phyloP scores from a whole-genome alignment of 2,113 vertebrate genomes.

The Panthera tigris region DNA sequence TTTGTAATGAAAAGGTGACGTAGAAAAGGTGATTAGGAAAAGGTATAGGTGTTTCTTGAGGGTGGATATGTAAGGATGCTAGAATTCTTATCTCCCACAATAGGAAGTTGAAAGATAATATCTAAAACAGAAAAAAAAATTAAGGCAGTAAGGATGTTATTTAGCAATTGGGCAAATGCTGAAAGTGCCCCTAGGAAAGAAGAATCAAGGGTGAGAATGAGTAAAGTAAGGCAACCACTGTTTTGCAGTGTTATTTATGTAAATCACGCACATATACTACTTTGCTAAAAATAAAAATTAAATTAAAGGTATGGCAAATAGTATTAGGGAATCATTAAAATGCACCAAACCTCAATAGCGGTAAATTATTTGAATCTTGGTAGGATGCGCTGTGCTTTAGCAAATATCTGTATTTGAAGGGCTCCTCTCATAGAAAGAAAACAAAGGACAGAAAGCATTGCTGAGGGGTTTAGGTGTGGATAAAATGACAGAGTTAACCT shows the following conservation, averaged over 20 bases:
- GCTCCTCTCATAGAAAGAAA: background rate
- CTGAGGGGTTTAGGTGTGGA: background rate
- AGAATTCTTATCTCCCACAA: background rate
- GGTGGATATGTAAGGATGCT: background rate
- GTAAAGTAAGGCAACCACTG: background rate
- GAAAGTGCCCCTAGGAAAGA: slow-evolving; percentile 21
- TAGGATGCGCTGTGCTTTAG: background rate
- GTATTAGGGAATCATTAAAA: background rate
- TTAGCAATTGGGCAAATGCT: background rate
- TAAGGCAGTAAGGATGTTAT: background rate
- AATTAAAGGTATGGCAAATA: background rate
- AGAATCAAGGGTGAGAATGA: background rate
- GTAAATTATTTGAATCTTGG: background rate
- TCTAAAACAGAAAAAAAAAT: background rate
- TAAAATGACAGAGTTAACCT: slow-evolving; percentile 29
- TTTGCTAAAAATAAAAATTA: slow-evolving; percentile 30
- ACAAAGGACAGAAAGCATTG: background rate
- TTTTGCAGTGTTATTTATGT: background rate
- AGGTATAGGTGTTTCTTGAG: background rate
- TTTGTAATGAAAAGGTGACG: background rate
- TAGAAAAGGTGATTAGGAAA: background rate
- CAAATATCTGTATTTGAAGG: background rate
- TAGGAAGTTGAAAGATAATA: background rate
- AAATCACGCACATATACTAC: background rate
- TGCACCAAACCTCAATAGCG: background rate